Conservation (phyloP, 2,797 vertebrate genomes). For the Oreochromis grahami region DNA sequence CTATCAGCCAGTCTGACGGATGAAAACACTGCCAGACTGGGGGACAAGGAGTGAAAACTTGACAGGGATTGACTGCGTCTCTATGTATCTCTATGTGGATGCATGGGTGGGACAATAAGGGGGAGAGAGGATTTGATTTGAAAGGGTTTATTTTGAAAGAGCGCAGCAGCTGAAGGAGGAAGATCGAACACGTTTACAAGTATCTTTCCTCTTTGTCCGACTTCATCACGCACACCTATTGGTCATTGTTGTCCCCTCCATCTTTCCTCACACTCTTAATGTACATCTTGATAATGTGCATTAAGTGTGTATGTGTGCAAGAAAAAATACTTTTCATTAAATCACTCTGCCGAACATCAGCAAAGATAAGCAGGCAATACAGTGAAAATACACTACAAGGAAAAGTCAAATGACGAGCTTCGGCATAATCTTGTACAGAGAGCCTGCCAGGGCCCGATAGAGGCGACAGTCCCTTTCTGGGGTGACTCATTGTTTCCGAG, state of each 20-base stretch:
- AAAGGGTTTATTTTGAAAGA: slow-evolving; percentile 45
- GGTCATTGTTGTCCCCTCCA: slow-evolving; percentile 11
- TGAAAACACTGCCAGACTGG: background rate
- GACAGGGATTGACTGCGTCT: background rate
- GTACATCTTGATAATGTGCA: background rate
- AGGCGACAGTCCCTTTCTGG: slow-evolving; percentile 38
- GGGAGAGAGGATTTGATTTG: slow-evolving; percentile 28
- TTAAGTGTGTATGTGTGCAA: background rate
- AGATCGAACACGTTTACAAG: slow-evolving; percentile 22
- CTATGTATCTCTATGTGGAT: background rate
- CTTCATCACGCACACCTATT: slow-evolving; percentile 39
- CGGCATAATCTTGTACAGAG: slow-evolving; percentile 13
- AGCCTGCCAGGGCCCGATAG: slow-evolving; percentile 38
- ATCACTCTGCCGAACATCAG: background rate
- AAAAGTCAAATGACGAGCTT: slow-evolving; percentile 16
- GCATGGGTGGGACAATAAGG: background rate
- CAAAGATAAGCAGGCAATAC: background rate
- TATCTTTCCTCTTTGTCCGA: slow-evolving; percentile 20
- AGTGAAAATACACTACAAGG: background rate
- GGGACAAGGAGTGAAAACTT: background rate
- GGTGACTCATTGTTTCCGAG: slow-evolving; percentile 70
- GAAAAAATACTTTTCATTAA: background rate
- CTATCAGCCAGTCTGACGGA: slow-evolving; percentile 1
- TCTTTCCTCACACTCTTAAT: slow-evolving; percentile 3
- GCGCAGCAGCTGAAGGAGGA: slow-evolving; percentile 52